Conservation (phyloP, 2,888 invertebrate genomes). For the Orthosia gothica region DNA sequence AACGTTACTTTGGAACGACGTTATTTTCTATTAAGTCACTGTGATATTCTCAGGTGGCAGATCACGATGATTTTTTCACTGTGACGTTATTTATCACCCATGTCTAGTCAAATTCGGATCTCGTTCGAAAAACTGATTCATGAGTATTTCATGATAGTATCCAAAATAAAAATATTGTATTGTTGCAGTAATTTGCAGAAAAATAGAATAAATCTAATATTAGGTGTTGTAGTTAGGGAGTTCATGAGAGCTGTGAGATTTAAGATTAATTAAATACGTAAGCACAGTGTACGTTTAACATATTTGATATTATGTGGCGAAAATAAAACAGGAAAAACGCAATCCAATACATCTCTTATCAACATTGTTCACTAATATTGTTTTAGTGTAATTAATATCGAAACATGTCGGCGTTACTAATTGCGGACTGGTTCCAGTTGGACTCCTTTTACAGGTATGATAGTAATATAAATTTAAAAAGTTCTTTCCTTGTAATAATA, state of each 20-base stretch:
- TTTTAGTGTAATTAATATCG: slow-evolving; percentile 39
- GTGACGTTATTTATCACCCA: no score
- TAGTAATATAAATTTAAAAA: background rate
- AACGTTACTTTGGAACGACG: no score
- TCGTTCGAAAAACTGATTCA: slow-evolving; percentile 33
- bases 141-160: slow-evolving; percentile 23
- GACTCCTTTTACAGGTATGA: slow-evolving; percentile 87
- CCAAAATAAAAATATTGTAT: background rate
- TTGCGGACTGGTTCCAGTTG: slow-evolving; percentile 89
- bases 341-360: slow-evolving; percentile 50
- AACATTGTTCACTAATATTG: slow-evolving; percentile 18
- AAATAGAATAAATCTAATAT: background rate
- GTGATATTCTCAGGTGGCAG: no score
- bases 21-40: no score
- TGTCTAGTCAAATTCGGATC: background rate
- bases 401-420: slow-evolving; percentile 88
- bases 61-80: no score
- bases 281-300: background rate
- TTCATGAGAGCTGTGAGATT: background rate
- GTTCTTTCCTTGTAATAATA: background rate
- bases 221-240: background rate
- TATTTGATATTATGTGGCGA: slow-evolving; percentile 18
- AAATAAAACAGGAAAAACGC: slow-evolving; percentile 56
- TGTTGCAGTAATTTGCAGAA: background rate
- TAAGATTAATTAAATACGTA: background rate